Evolutionary conservation across 2,888 invertebrate genomes (phyloP).

Genomic region (Chirona hameri): DNA sequence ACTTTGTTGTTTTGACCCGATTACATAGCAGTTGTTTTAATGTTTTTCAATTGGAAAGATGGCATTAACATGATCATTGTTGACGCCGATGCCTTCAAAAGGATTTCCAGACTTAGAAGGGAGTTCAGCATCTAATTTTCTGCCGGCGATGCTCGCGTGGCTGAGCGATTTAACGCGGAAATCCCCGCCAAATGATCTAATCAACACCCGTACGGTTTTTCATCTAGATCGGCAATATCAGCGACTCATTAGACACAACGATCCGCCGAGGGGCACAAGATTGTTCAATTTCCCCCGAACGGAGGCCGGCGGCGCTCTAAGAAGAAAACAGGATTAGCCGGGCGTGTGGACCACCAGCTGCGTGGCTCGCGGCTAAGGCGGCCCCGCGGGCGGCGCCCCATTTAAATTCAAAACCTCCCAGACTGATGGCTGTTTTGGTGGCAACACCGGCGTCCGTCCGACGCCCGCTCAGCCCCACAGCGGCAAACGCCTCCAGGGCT

Average conservation of each 20-base stretch:
- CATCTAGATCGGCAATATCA: background rate
- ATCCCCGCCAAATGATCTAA: background rate
- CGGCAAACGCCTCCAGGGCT: background rate
- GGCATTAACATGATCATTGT: background rate
- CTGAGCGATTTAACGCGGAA: no score
- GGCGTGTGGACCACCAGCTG: background rate
- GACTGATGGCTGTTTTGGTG: conserved; percentile 12
- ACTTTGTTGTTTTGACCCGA: no score
- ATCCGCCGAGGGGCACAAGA: background rate
- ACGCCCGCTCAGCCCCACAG: background rate
- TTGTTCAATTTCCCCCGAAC: background rate
- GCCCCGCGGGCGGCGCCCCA: background rate
- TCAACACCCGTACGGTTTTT: background rate
- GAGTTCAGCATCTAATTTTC: no score
- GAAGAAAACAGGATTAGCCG: conserved; percentile 1
- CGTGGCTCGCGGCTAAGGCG: background rate
- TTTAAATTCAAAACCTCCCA: background rate
- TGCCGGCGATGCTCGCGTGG: no score
- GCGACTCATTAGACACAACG: conserved; percentile 1
- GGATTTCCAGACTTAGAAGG: no score
- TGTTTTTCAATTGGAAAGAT: background rate
- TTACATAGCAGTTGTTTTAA: no score
- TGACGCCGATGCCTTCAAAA: background rate
- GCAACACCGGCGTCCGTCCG: background rate
- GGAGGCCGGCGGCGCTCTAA: background rate